Evolutionary conservation across 2,113 vertebrate species (phyloP).

Genomic region (Psephotus haematonotus): DNA sequence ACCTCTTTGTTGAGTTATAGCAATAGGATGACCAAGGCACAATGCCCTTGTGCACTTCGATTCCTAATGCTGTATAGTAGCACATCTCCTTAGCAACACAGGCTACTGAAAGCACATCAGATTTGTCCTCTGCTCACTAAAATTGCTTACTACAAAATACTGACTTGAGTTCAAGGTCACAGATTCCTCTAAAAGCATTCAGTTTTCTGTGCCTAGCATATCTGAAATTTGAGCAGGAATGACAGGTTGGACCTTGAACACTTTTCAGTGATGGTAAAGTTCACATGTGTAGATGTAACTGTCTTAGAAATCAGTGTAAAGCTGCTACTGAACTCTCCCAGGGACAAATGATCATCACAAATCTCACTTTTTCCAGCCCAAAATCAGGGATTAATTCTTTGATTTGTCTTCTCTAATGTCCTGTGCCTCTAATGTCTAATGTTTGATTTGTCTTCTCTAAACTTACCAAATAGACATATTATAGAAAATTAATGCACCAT

Average conservation of each 20-base stretch:
- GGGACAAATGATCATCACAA: not conserved
- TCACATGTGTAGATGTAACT: not conserved
- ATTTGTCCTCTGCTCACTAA: not conserved
- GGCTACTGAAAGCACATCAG: not conserved
- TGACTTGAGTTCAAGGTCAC: not conserved
- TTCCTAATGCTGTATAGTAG: not conserved
- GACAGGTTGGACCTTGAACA: not conserved
- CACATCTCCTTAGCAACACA: not conserved
- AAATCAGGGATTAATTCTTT: not conserved
- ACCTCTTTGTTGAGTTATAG: not conserved
- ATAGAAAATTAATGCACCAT: not conserved
- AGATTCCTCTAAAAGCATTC: not conserved
- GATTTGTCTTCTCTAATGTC: not conserved
- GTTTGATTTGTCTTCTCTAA: not conserved
- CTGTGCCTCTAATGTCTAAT: not conserved
- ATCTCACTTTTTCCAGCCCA: not conserved
- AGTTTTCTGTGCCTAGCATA: not conserved
- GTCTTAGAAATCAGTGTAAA: not conserved
- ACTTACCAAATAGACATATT: not conserved
- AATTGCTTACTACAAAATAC: conserved; percentile 8
- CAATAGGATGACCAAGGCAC: not conserved
- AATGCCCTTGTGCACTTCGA: not conserved
- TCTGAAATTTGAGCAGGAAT: not conserved
- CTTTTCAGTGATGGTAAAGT: not conserved
- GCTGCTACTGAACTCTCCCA: not conserved